Conservation (phyloP, 2,797 vertebrate genomes). For the Parotocinclus haroldoi region DNA sequence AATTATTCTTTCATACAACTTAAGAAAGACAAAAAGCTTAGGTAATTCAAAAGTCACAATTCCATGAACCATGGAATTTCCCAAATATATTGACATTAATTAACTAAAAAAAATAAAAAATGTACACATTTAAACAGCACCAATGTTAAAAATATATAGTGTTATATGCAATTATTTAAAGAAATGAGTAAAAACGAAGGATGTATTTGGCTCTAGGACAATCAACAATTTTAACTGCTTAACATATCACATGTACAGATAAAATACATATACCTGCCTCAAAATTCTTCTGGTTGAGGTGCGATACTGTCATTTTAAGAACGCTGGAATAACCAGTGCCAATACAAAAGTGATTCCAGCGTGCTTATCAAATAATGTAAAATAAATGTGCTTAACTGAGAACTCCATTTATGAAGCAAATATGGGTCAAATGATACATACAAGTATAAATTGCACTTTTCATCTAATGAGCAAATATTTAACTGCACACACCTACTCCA, state of each 20-base stretch:
- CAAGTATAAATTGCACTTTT: constrained; percentile 72
- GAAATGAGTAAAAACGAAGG: constrained; percentile 3
- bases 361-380: constrained; percentile 21
- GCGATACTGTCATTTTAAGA: neutral
- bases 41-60: neutral
- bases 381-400: constrained; percentile 37
- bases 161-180: constrained; percentile 34
- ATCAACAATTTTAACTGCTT: constrained; percentile 7
- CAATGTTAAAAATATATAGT: constrained; percentile 12
- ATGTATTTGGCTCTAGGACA: constrained; percentile 13
- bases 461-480: constrained; percentile 68
- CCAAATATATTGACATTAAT: constrained; percentile 13
- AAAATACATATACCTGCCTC: neutral
- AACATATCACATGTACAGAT: neutral
- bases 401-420: constrained; percentile 55
- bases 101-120: constrained; percentile 3
- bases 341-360: neutral
- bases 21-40: neutral
- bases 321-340: constrained; percentile 18
- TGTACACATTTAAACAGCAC: constrained; percentile 27
- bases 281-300: constrained; percentile 7
- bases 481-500: constrained; percentile 69
- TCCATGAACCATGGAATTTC: constrained; percentile 30
- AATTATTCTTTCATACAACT: neutral
- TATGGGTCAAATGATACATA: constrained; percentile 55